phyloP scores from a whole-genome alignment of 2,888 invertebrate species.

The Sturmia bella region DNA sequence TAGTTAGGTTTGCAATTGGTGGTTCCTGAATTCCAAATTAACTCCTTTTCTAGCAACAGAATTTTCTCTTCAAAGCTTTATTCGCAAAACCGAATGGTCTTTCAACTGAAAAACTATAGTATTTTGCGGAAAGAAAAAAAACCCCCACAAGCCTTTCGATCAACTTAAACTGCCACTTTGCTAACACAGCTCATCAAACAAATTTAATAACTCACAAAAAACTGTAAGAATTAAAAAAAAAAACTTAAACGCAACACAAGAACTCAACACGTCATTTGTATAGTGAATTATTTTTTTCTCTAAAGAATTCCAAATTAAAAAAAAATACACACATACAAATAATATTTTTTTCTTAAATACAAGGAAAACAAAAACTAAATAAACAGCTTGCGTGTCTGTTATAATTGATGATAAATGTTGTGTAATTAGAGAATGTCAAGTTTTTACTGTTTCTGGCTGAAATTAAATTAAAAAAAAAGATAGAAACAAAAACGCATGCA shows the following conservation, averaged over 20 bases:
- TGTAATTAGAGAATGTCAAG: constrained; percentile 78
- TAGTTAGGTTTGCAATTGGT: too few species aligned
- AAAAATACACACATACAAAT: constrained; percentile 44
- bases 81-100: too few species aligned
- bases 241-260: constrained; percentile 66
- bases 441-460: constrained; percentile 38
- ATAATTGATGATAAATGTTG: constrained; percentile 81
- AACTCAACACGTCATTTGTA: constrained; percentile 80
- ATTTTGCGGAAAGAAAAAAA: too few species aligned
- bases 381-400: constrained; percentile 72
- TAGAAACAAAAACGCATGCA: constrained; percentile 57
- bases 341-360: constrained; percentile 52
- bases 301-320: constrained; percentile 49
- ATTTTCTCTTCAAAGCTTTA: too few species aligned
- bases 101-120: too few species aligned
- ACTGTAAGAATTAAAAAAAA: constrained; percentile 10
- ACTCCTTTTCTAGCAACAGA: too few species aligned
- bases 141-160: not conserved
- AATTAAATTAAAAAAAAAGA: constrained; percentile 54
- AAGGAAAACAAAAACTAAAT: constrained; percentile 25
- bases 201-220: constrained; percentile 2
- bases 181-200: not conserved
- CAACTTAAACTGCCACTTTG: not conserved
- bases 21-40: too few species aligned
- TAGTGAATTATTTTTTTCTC: constrained; percentile 72